Percentiles rank a stretch among this genome's conserved stretches.
phyloP scores from a whole-genome alignment of 2,888 invertebrate species.

The Lepidochrysops patricia region DNA sequence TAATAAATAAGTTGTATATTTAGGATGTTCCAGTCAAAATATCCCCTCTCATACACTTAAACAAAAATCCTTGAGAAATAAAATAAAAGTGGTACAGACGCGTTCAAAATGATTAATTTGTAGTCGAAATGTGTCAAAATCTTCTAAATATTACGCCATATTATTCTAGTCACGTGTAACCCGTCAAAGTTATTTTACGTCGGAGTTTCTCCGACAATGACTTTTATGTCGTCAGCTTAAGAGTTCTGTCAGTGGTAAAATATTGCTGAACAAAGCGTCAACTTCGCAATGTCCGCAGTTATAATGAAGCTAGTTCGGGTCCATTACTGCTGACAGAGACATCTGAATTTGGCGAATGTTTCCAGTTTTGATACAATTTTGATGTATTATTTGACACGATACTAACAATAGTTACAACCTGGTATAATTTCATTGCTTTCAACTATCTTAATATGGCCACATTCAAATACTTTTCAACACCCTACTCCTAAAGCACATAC shows the following conservation, averaged over 20 bases:
- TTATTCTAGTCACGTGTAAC: conserved; percentile 16
- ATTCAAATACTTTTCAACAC: no score
- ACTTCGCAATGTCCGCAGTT: conserved; percentile 34
- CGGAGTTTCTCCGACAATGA: background rate
- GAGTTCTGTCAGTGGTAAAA: background rate
- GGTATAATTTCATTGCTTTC: no score
- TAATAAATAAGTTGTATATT: no score
- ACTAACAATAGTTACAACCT: no score
- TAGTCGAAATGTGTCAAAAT: background rate
- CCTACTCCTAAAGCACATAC: no score
- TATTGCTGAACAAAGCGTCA: conserved; percentile 27
- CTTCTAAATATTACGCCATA: background rate
- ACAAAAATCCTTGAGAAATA: background rate
- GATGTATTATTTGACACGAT: background rate
- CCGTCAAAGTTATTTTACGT: background rate
- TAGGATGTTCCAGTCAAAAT: no score
- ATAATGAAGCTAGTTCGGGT: conserved; percentile 40
- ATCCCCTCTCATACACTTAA: background rate
- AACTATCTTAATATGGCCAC: no score
- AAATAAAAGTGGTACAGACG: background rate
- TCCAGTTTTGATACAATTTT: background rate
- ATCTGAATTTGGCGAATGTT: conserved; percentile 4
- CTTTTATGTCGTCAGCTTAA: background rate
- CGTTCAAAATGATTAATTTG: conserved; percentile 8
- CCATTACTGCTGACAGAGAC: conserved; percentile 21